Conservation (phyloP, 1,140 invertebrate species). For the Drosophila sulfurigaster region DNA sequence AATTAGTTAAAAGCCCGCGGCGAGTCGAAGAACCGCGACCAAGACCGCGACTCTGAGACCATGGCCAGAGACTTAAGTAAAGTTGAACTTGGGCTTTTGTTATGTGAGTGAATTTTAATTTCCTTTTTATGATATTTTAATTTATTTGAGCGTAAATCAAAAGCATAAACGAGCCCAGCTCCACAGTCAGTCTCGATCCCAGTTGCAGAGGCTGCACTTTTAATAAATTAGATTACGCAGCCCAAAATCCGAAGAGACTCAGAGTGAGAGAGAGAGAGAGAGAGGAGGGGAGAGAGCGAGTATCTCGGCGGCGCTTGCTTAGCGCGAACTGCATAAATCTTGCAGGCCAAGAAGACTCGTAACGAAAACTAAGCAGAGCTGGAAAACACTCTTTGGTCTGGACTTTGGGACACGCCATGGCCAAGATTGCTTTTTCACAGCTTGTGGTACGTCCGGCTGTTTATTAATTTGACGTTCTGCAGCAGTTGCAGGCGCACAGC, state of each 20-base stretch:
- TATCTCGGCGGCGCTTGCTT: conserved; percentile 62
- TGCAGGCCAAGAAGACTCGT: conserved; percentile 33
- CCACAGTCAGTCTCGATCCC: conserved; percentile 25
- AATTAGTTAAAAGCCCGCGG: conserved; percentile 83
- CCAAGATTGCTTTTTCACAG: conserved; percentile 82
- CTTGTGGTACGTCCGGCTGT: conserved; percentile 79
- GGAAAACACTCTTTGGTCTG: conserved; percentile 5
- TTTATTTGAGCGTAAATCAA: conserved; percentile 85
- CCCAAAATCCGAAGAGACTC: neutral
- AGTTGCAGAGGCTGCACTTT: conserved; percentile 70
- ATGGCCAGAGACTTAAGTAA: conserved; percentile 4
- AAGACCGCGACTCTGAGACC: neutral
- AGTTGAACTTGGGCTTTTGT: conserved; percentile 51
- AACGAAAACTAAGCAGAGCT: conserved; percentile 8
- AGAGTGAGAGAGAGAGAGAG: conserved; percentile 23
- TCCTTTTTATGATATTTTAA: conserved; percentile 85
- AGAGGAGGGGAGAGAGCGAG: conserved; percentile 19
- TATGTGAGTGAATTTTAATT: conserved; percentile 84
- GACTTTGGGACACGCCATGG: conserved; percentile 51
- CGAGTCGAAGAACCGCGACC: conserved; percentile 15
- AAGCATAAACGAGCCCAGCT: conserved; percentile 73
- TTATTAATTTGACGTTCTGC: conserved; percentile 82
- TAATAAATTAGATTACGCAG: conserved; percentile 82
- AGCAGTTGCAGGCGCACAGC: conserved; percentile 26
- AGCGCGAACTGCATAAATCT: conserved; percentile 82